Evolutionary conservation across 1,140 invertebrate genomes (phyloP), one percentile per base, ranked within the genome.

Genomic region (Zaprionus lachaisei): DNA sequence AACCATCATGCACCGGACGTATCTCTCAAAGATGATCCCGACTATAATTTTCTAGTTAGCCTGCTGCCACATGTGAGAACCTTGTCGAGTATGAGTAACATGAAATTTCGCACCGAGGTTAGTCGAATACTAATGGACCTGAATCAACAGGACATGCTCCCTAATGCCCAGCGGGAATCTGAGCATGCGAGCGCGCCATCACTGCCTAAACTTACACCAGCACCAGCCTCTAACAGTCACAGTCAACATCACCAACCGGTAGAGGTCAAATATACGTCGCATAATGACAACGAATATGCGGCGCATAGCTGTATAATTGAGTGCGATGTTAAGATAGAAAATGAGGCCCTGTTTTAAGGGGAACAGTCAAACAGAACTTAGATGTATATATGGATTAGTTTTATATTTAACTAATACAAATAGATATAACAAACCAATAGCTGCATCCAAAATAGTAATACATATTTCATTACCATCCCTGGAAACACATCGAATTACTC

Each of bases 261-360:
- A 2, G 26, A 31, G 0, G 12, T 47, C 1, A 79, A 68, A 38
- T 64, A 66, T 67, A 60, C 26, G 22, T 11, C 51, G 60, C 31
- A 38, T 2, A 69, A 70, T 31, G 72, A 38, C 15, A 56, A 41
- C 14, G 9, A 24, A 7, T 77, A 51, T 41, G 31, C 77, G 2
- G 67, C 44, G 6, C 71, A 90, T 11, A 78, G 73, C 24, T 81
- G 81, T 1, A 64, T 77, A 34, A 56, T 90, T 20, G 85, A 90
- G 49, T 90, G 86, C 28, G 85, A 90, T 62, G 86, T 90, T 47
- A 90, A 90, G 41, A 90, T 90, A 58, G 85, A 90, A 61, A 90
- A 90, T 56, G 85, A 90, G 15, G 54, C 79, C 20, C 9, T 90
- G 31, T 38, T 69, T 41, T 89, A 68, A 54, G 60, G 38, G 38